These are phyloP conservation scores for Cirrhinus mrigala DNA, from an alignment of 2,797 vertebrate species.

Conservation along the genomic window DNA sequence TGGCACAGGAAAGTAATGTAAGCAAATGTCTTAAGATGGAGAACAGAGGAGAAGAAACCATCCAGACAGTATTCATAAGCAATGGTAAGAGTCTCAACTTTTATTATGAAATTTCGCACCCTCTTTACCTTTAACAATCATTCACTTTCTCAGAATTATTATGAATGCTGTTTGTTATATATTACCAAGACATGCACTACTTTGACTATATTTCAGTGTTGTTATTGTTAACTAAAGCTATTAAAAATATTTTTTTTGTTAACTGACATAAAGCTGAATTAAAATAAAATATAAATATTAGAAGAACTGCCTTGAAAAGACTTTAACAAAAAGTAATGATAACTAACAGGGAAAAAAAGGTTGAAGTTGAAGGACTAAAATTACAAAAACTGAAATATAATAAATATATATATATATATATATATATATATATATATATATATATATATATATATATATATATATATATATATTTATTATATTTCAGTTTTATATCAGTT, in stretches of 20 bases:
- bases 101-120: neutral
- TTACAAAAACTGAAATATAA: neutral
- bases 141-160: neutral
- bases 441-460: too few relatives aligned
- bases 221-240: neutral
- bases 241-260: neutral
- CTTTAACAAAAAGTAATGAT: neutral
- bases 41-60: constrained; percentile 7
- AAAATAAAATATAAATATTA: neutral
- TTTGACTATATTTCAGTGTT: neutral
- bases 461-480: too few relatives aligned
- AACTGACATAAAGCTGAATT: neutral
- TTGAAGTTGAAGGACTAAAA: neutral
- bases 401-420: too few relatives aligned
- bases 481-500: too few relatives aligned
- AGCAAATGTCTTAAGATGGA: neutral
- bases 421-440: too few relatives aligned
- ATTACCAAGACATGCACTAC: neutral
- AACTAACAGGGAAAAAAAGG: neutral
- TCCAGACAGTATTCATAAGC: neutral
- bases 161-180: neutral
- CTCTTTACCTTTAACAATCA: neutral
- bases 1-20: neutral
- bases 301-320: too few relatives aligned
- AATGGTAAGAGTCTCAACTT: neutral